These are phyloP conservation scores for Cecropterus lyciades DNA, from an alignment of 1,140 invertebrate species.

Conservation along the genomic window DNA sequence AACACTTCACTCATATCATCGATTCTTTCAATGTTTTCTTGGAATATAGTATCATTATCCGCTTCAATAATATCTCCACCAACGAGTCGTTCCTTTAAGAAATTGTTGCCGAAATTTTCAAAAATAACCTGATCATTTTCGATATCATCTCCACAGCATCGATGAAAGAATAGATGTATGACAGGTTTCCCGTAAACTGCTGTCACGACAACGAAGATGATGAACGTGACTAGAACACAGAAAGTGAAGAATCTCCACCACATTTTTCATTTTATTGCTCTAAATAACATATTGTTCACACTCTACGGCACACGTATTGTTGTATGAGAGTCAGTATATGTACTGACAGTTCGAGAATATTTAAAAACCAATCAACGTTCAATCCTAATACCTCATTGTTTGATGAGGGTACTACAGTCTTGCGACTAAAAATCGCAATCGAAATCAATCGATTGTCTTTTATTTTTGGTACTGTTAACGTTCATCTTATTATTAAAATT, in stretches of 20 bases:
- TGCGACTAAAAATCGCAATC: too few species aligned
- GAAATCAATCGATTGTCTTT: too few species aligned
- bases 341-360: slow-evolving; percentile 37
- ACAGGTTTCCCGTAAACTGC: slow-evolving; percentile 63
- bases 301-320: slow-evolving; percentile 1
- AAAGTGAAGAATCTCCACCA: slow-evolving; percentile 72
- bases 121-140: slow-evolving; percentile 67
- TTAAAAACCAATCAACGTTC: slow-evolving; percentile 34
- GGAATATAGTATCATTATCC: slow-evolving; percentile 33
- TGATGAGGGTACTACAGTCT: slow-evolving; percentile 1
- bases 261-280: slow-evolving; percentile 53
- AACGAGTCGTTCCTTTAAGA: slow-evolving; percentile 61
- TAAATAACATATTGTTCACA: slow-evolving; percentile 19
- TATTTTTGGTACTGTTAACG: too few species aligned
- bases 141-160: slow-evolving; percentile 66
- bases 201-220: slow-evolving; percentile 61
- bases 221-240: slow-evolving; percentile 64
- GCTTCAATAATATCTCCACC: slow-evolving; percentile 45
- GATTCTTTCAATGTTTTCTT: slow-evolving; percentile 20
- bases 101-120: slow-evolving; percentile 64
- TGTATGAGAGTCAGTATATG: slow-evolving; percentile 18
- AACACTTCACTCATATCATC: slow-evolving; percentile 12
- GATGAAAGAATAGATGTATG: slow-evolving; percentile 60
- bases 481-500: too few species aligned
- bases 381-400: slow-evolving; percentile 35